Conservation (phyloP, 1,140 invertebrate genomes). For the Zaprionus inermis region DNA sequence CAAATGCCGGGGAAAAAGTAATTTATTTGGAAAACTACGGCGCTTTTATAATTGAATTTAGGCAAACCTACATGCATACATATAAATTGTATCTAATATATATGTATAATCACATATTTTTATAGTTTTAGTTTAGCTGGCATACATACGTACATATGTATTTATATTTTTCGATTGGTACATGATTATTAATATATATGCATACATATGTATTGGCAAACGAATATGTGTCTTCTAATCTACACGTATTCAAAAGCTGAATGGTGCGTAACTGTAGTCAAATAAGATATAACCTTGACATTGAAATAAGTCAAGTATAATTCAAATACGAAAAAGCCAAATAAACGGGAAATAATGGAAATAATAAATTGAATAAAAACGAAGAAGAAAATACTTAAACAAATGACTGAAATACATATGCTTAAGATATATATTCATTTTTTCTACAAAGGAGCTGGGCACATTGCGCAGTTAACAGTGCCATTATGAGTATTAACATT, state of each 20-base stretch:
- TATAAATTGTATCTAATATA: neutral
- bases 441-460: neutral
- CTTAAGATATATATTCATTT: neutral
- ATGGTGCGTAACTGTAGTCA: constrained; percentile 17
- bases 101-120: neutral
- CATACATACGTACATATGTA: neutral
- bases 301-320: constrained; percentile 17
- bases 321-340: neutral
- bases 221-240: constrained; percentile 9
- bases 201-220: neutral
- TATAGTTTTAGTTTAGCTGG: neutral
- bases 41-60: neutral
- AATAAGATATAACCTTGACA: constrained; percentile 42
- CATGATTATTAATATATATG: constrained; percentile 1
- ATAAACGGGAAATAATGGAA: neutral
- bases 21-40: neutral
- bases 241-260: constrained; percentile 16
- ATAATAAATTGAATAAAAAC: neutral
- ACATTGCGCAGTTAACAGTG: constrained; percentile 17
- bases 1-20: neutral
- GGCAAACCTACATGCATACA: neutral
- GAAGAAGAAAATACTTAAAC: neutral
- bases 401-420: neutral
- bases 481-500: constrained; percentile 30
- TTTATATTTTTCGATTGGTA: constrained; percentile 5